Percentiles rank a stretch among this genome's conserved stretches.
phyloP scores from a whole-genome alignment of 1,140 invertebrate genomes.

The Drosophila auraria region DNA sequence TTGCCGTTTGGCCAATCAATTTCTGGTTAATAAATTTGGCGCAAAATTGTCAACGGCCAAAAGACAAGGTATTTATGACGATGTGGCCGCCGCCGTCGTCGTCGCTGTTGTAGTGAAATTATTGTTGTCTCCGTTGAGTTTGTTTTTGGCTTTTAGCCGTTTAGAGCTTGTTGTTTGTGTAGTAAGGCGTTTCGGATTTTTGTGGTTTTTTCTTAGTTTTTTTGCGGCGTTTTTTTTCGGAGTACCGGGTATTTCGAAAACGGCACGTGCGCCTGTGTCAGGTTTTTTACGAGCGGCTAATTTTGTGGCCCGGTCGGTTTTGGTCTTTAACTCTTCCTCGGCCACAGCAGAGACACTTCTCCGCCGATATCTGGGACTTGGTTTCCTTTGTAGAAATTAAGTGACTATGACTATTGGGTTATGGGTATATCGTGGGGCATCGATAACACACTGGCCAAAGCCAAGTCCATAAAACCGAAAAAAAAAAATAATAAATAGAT shows the following conservation, averaged over 20 bases:
- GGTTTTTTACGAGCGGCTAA: conserved; percentile 81
- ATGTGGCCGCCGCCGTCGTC: conserved; percentile 33
- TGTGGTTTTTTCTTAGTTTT: conserved; percentile 44
- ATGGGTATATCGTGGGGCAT: conserved; percentile 34
- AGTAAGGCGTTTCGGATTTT: conserved; percentile 58
- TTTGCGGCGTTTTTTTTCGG: conserved; percentile 45
- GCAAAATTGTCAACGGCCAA: conserved; percentile 67
- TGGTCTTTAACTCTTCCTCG: conserved; percentile 44
- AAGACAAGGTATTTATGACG: conserved; percentile 77
- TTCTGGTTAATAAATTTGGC: conserved; percentile 81
- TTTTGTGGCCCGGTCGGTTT: conserved; percentile 60
- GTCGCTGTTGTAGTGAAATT: conserved; percentile 72
- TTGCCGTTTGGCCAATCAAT: conserved; percentile 80
- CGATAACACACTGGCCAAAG: conserved; percentile 32
- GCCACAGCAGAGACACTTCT: conserved; percentile 26
- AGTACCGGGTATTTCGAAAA: conserved; percentile 73
- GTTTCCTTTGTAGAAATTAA: conserved; percentile 54
- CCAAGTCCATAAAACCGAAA: conserved; percentile 52
- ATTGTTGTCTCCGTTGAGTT: conserved; percentile 71
- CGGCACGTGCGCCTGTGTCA: conserved; percentile 82
- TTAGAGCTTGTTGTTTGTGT: conserved; percentile 33
- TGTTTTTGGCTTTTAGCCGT: conserved; percentile 40
- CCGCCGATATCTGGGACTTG: conserved; percentile 42
- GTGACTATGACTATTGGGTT: conserved; percentile 57
- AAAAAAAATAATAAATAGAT: conserved; percentile 6